A percentile compares a stretch with the other conserved stretches of the same genome.
Evolutionary conservation across 2,888 invertebrate species (phyloP).

Genomic region (Cecidostiba fungosa): DNA sequence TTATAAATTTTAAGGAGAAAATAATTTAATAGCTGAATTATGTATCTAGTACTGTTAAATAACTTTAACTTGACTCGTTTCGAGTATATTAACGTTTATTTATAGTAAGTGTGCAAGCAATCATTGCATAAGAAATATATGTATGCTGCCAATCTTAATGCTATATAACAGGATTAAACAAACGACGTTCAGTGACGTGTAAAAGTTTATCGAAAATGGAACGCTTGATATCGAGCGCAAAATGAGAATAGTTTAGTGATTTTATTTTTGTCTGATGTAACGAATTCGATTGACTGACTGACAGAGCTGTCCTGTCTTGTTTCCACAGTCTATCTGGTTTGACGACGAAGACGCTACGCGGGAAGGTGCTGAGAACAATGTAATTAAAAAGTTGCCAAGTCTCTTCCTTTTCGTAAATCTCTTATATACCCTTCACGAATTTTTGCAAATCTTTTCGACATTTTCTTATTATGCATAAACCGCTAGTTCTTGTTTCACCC

Average conservation of each 20-base stretch:
- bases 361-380: conserved; percentile 79
- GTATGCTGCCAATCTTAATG: background rate
- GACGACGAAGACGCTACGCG: conserved; percentile 79
- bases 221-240: background rate
- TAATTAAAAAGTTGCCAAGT: conserved; percentile 72
- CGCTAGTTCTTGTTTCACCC: conserved; percentile 52
- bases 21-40: background rate
- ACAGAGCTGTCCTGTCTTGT: conserved; percentile 69
- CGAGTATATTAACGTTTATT: conserved; percentile 5
- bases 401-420: conserved; percentile 61
- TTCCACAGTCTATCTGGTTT: conserved; percentile 80
- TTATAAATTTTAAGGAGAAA: background rate
- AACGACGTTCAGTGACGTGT: background rate
- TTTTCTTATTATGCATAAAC: conserved; percentile 56
- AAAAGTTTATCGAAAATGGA: background rate
- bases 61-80: background rate
- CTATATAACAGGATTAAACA: background rate
- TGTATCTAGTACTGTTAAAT: background rate
- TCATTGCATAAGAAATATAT: background rate
- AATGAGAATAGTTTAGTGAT: conserved; percentile 40
- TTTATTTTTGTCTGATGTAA: conserved; percentile 37
- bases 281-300: conserved; percentile 60
- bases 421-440: conserved; percentile 23
- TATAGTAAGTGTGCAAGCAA: background rate
- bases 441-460: conserved; percentile 45